A percentile compares a stretch with the other conserved stretches of the same genome.
phyloP scores from a whole-genome alignment of 2,888 invertebrate genomes.

The Orthosia cruda region DNA sequence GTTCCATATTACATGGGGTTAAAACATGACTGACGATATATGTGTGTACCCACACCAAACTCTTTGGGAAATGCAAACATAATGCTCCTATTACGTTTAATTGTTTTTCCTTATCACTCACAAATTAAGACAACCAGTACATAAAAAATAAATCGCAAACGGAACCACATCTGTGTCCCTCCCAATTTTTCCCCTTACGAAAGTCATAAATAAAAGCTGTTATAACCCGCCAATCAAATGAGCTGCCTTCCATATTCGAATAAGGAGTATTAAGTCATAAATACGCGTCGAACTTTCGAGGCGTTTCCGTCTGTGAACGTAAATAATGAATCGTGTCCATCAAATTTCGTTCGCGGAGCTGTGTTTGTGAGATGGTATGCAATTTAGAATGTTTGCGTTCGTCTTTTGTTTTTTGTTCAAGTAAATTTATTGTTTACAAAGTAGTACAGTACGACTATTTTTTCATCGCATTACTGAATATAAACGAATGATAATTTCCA shows the following conservation, averaged over 20 bases:
- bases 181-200: constrained; percentile 5
- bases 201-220: constrained; percentile 60
- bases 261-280: constrained; percentile 59
- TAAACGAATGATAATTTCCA: too few species aligned
- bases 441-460: neutral
- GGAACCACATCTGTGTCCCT: constrained; percentile 11
- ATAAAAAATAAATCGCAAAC: neutral
- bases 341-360: constrained; percentile 26
- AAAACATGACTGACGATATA: too few species aligned
- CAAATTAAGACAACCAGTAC: neutral
- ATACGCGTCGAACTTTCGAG: constrained; percentile 47
- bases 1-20: too few species aligned
- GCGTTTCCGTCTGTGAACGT: constrained; percentile 10
- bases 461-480: too few species aligned
- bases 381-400: neutral
- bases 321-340: constrained; percentile 54
- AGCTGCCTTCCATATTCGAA: constrained; percentile 50
- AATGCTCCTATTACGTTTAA: too few species aligned
- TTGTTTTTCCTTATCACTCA: too few species aligned
- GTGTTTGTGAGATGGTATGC: constrained; percentile 8
- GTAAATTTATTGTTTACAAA: neutral
- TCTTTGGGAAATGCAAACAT: too few species aligned
- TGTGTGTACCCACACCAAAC: too few species aligned
- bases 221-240: constrained; percentile 53
- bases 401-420: constrained; percentile 5